A percentile compares a stretch with the other conserved stretches of the same genome.
Conservation (phyloP, 2,113 vertebrate genomes). For the Dasyurus viverrinus region DNA sequence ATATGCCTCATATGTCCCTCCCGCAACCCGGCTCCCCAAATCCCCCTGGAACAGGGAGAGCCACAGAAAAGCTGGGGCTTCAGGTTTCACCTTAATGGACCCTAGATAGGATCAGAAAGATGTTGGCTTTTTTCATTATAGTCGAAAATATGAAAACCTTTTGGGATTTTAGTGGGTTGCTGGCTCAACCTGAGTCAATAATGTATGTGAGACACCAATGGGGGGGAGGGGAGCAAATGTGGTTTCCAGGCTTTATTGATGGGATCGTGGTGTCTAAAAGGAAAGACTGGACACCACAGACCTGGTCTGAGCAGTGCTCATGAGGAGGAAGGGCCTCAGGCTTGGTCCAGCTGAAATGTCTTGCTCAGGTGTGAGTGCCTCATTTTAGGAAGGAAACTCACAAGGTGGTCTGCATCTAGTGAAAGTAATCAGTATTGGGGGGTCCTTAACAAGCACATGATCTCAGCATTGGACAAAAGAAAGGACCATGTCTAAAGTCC, state of each 20-base stretch:
- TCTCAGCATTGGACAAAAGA: not conserved
- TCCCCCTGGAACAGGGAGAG: slow-evolving; percentile 33
- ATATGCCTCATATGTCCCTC: slow-evolving; percentile 64
- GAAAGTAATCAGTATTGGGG: not conserved
- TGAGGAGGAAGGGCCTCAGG: not conserved
- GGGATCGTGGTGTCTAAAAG: not conserved
- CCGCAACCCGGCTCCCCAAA: slow-evolving; percentile 37
- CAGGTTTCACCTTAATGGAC: not conserved
- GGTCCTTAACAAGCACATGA: not conserved
- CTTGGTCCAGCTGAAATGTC: not conserved
- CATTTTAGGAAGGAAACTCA: not conserved
- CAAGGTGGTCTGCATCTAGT: not conserved
- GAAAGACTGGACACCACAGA: not conserved
- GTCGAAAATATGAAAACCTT: slow-evolving; percentile 18
- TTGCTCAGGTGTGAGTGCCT: no score
- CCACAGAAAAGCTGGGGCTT: slow-evolving; percentile 1
- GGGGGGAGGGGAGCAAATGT: not conserved
- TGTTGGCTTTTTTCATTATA: not conserved
- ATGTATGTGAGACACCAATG: not conserved
- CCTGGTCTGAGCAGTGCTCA: not conserved
- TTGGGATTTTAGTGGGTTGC: not conserved
- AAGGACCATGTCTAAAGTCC: not conserved
- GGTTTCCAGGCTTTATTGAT: not conserved
- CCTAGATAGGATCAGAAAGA: slow-evolving; percentile 16
- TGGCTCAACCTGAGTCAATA: not conserved